Evolutionary conservation across 2,888 invertebrate genomes (phyloP), one percentile per base, ranked within the genome.

Genomic region (Ceraclea dissimilis): DNA sequence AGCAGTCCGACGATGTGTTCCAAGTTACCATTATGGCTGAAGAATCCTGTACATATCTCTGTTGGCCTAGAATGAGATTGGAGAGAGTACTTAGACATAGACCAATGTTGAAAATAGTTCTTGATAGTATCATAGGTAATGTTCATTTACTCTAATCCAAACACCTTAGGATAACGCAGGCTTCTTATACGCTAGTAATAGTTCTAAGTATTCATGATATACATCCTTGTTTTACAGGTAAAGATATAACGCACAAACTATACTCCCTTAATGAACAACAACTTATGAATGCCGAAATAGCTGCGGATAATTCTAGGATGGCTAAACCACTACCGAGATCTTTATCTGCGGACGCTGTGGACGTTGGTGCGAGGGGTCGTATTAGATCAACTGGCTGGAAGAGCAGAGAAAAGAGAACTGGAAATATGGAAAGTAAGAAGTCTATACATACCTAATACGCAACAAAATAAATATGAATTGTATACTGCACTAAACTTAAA

Each of bases 241-340:
- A 90, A 71, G 90, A 90, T 70, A 88, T 91, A 68, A 90, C 90
- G 33, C 86, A 87, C 68, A 90, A 91, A 72, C 73, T 91, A 66
- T 90, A 90, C 71, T 88, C 88, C 19, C 78, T 89, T 64, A 88
- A 88, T 68, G 89, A 90, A 67, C 87, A 51, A 71, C 88, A 61
- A 74, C 78, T 43, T 79, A 80, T 56, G 64, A 80, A 68, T 64
- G 78, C 67, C 69, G 66, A 64, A 65, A 66, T 64, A 59, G 63
- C 65, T 66, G 66, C 67, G 69, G 55, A 69, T 68, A 63, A 71
- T 72, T 69, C 76, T 71, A 67, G 73, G 72, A 18, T 26, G 50
- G 47, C 47, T 16, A 49, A 49, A 63, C 77, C 82, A 51, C 78
- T 86, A 63, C 82, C 80, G 59, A 79, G 88, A 52, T 87, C 87